Base-by-base conservation (phyloP, 1,140 invertebrate genomes). In the Anastatus disparis region DNA sequence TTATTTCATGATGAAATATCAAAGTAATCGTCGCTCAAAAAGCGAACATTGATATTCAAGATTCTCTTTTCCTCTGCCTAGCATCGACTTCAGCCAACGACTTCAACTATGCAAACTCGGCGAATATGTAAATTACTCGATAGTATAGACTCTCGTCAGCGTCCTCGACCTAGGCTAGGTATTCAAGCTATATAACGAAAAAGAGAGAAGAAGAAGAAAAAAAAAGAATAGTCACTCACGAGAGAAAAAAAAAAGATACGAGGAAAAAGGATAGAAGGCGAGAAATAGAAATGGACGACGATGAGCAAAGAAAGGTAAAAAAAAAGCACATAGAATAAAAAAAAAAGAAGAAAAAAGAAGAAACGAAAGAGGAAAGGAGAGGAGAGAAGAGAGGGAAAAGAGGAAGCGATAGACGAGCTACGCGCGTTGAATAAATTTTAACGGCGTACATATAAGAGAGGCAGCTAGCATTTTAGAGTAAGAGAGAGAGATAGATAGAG, bases 341-440 rank as follows among this genome's bases (percentile, higher is more conserved):
- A 31, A 9, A 27, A 2, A 27, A 52, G 17, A 31, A 3, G 52
- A 15, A 29, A 20, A 35, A 52, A 27, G 20, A 12, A 29, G 52
- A 46, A 50, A 63, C 50, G 48, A 63, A 46, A 50, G 29, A 46
- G 12, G 46, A 7, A 58, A 9, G 31, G 2, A 10, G 31, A 35
- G 10, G 31, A 6, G 31, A 35, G 31, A 35, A 35, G 31, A 10
- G 31, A 6, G 31, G 4, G 31, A 6, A 6, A 10, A 35, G 31
- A 35, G 44, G 42, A 48, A 50, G 8, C n/a, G 20, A 52, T 35
- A 35, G 61, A 40, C 27, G 20, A 24, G 44, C 46, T 52, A 24
- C 61, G 61, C 29, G 38, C 61, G 44, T 7, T 40, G 61, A 52
- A 64, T 64, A 64, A 50, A 64, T 52, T 27, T 35, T n/a, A n/a